A percentile compares a stretch with the other conserved stretches of the same genome.
phyloP scores from a whole-genome alignment of 2,113 vertebrate species.

The Taurulus bubalis region DNA sequence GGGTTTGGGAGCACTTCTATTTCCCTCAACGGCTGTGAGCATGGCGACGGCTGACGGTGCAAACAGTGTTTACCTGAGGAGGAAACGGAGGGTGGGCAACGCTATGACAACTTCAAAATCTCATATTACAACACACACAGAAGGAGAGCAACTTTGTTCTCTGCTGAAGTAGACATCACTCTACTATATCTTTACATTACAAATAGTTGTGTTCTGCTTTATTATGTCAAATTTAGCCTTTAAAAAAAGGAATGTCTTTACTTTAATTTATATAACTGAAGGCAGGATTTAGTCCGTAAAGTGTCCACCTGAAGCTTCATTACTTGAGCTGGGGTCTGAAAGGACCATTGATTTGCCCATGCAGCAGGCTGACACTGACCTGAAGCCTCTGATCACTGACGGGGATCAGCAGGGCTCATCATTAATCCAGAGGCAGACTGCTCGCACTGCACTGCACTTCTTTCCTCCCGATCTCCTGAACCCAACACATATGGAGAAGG shows the following conservation, averaged over 20 bases:
- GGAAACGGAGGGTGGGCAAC: not conserved
- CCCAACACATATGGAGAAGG: not conserved
- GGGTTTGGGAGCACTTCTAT: no score
- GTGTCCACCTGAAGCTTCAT: constrained; percentile 36
- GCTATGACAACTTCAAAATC: no score
- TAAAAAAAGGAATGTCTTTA: no score
- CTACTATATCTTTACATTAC: no score
- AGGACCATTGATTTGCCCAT: constrained; percentile 49
- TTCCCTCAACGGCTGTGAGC: no score
- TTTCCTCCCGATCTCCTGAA: not conserved
- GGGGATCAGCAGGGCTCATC: constrained; percentile 59
- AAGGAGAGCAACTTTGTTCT: no score
- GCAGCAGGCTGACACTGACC: constrained; percentile 55
- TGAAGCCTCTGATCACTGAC: constrained; percentile 49
- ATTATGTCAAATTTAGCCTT: no score
- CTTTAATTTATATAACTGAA: no score
- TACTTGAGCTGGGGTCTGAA: constrained; percentile 15
- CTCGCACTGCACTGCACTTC: constrained; percentile 37
- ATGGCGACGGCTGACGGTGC: no score
- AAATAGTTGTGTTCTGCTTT: no score
- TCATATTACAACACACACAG: no score
- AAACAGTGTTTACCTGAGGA: not conserved
- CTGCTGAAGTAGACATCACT: no score
- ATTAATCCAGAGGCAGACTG: constrained; percentile 45
- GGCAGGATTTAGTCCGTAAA: constrained; percentile 18